phyloP scores from a whole-genome alignment of 2,797 vertebrate genomes.

The Esox masquinongy region DNA sequence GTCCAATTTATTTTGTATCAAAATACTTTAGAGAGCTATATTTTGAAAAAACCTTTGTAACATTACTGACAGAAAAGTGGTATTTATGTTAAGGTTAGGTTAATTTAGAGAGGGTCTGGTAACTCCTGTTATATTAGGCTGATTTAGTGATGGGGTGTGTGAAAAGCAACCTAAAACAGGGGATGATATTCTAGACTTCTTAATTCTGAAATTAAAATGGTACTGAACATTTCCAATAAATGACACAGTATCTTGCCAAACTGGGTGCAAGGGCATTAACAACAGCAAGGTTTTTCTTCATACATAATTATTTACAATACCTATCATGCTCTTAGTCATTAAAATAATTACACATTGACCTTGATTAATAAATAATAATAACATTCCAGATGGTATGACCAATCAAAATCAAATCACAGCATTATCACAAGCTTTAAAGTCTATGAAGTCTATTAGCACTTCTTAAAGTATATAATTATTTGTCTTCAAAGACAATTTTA shows the following conservation, averaged over 20 bases:
- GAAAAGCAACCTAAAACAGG: background rate
- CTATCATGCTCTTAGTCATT: background rate
- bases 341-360: background rate
- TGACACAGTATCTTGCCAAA: background rate
- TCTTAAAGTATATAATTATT: conserved; percentile 1
- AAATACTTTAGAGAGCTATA: too few relatives aligned
- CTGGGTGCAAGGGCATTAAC: background rate
- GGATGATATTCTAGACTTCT: background rate
- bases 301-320: background rate
- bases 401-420: background rate
- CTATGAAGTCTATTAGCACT: too few relatives aligned
- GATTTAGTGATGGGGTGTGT: background rate
- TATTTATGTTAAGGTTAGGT: too few relatives aligned
- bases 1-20: too few relatives aligned
- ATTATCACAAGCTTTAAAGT: background rate
- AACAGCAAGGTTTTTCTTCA: background rate
- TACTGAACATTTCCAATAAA: background rate
- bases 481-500: background rate
- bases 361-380: background rate
- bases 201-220: background rate
- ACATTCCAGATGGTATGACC: background rate
- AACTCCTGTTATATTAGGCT: background rate
- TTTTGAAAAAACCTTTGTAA: too few relatives aligned
- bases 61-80: too few relatives aligned
- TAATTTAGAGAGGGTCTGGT: too few relatives aligned